Percentiles rank a stretch among this genome's conserved stretches.
These are phyloP conservation scores for Scaptomyza hsui DNA, from an alignment of 1,140 invertebrate species.

Conservation along the genomic window DNA sequence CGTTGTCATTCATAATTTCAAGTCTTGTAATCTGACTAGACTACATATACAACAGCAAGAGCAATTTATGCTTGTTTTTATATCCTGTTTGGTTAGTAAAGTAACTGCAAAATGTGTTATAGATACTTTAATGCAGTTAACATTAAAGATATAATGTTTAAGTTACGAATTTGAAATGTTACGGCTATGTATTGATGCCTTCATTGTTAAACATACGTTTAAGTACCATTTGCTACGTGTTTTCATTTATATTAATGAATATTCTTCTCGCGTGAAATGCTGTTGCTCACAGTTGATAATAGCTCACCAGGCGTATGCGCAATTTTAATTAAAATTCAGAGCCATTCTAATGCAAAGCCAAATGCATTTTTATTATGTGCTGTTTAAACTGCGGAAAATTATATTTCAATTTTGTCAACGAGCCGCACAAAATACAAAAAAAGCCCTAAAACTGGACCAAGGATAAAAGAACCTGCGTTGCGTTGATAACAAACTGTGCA, in stretches of 20 bases:
- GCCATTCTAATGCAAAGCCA: constrained; percentile 15
- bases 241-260: constrained; percentile 16
- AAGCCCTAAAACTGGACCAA: constrained; percentile 13
- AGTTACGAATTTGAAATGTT: neutral
- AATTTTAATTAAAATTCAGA: constrained; percentile 63
- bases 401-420: constrained; percentile 50
- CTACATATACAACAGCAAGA: constrained; percentile 3
- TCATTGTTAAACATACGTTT: neutral
- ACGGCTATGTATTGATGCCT: neutral
- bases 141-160: neutral
- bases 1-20: constrained; percentile 33
- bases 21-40: constrained; percentile 28
- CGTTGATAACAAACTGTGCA: constrained; percentile 75
- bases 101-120: neutral
- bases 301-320: constrained; percentile 47
- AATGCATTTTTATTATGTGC: constrained; percentile 48
- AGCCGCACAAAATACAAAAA: constrained; percentile 39
- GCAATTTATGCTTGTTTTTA: neutral
- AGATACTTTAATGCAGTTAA: neutral
- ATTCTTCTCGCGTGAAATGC: constrained; percentile 22
- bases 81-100: neutral
- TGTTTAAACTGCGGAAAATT: constrained; percentile 47
- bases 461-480: constrained; percentile 43
- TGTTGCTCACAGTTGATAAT: constrained; percentile 14
- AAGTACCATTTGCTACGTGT: neutral